phyloP scores from a whole-genome alignment of 2,888 invertebrate genomes.

The Melolontha melolontha region DNA sequence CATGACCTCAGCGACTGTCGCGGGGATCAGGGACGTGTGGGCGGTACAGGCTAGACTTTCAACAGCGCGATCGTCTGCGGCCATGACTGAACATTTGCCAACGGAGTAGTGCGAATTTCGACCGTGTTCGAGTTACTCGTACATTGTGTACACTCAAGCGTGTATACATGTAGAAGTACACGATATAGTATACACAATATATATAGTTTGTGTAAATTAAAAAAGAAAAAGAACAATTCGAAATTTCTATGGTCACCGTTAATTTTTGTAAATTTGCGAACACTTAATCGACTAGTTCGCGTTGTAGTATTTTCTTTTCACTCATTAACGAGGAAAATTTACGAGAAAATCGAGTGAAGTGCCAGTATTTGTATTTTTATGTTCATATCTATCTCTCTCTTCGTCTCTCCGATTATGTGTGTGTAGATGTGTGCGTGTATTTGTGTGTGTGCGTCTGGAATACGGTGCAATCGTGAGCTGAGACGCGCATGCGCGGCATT shows the following conservation, averaged over 20 bases:
- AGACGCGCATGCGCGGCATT: conserved; percentile 52
- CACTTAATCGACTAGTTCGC: too few species aligned
- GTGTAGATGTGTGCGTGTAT: conserved; percentile 32
- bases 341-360: conserved; percentile 33
- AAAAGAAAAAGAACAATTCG: too few species aligned
- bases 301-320: too few species aligned
- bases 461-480: conserved; percentile 32
- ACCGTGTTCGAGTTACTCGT: conserved; percentile 32
- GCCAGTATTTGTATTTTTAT: conserved; percentile 42
- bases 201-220: conserved; percentile 43
- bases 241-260: too few species aligned
- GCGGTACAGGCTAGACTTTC: conserved; percentile 72
- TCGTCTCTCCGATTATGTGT: too few species aligned
- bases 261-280: too few species aligned
- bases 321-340: conserved; percentile 21
- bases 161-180: not conserved
- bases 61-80: conserved; percentile 60
- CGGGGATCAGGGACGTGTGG: conserved; percentile 50
- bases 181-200: conserved; percentile 33
- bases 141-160: conserved; percentile 10
- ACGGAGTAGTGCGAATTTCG: conserved; percentile 45
- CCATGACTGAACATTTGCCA: conserved; percentile 51
- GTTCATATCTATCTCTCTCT: not conserved
- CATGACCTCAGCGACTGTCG: conserved; percentile 69
- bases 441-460: conserved; percentile 36